Evolutionary conservation across 53 echinoderm and acorn worm species (phyloP).

Genomic region (Arbacia lixula): DNA sequence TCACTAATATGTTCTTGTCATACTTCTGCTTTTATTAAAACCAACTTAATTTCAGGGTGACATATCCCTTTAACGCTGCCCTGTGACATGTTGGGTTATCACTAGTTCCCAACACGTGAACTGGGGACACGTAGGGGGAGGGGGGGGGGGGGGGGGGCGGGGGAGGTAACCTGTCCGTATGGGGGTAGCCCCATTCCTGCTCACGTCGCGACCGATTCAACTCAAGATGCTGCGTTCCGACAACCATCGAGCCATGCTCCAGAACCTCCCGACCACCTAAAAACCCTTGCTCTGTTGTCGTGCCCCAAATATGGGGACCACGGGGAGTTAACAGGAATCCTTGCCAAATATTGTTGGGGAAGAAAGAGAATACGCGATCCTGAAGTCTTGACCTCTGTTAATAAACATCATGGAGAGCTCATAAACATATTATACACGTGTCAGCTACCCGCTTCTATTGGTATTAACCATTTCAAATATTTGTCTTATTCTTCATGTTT

Average conservation of each 20-base stretch:
- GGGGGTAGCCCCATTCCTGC: too few species aligned
- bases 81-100: too few species aligned
- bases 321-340: conserved; percentile 20
- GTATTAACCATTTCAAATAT: conserved; percentile 29
- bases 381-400: conserved; percentile 46
- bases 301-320: too few species aligned
- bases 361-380: conserved; percentile 26
- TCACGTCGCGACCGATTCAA: too few species aligned
- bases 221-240: too few species aligned
- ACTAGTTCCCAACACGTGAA: not conserved
- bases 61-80: too few species aligned
- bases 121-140: not conserved
- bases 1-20: too few species aligned
- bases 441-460: not conserved
- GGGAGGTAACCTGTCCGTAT: too few species aligned
- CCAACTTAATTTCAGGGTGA: too few species aligned
- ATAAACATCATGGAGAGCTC: conserved; percentile 31
- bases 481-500: conserved; percentile 13
- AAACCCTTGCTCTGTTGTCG: not conserved
- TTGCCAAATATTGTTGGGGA: conserved; percentile 36
- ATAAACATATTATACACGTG: conserved; percentile 50
- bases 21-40: too few species aligned
- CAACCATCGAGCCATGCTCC: too few species aligned
- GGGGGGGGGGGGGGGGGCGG: not conserved
- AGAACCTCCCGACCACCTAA: not conserved